Base-by-base conservation (phyloP, 2,888 invertebrate genomes). In the Carpatolechia fugitivella region DNA sequence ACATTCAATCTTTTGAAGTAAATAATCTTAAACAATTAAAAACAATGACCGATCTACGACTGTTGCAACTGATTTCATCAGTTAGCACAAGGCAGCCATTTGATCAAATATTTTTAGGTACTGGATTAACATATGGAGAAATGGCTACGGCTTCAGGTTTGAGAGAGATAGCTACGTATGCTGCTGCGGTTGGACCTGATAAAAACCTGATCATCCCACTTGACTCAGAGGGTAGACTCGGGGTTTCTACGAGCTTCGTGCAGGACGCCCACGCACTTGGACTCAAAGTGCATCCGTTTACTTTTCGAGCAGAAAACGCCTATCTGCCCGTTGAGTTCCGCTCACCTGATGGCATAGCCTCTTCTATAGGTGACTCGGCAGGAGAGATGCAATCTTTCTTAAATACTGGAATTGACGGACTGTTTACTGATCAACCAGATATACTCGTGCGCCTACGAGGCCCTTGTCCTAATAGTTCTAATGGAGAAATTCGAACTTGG, bases 1-100 rank as follows among this genome's bases (percentile, higher is more conserved):
- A 82, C 49, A 89, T 90, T 38, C 89, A 90, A 64, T 90, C 89
- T 0, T 87, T 90, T 54, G 88, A 90, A 77, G 68, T 88, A 0
- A 78, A 64, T 49, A 88, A 87, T 63, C 71, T 90, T 46, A 85
- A 84, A 61, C 71, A 78, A 58, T 64, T 90, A 0, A 85, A 80
- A 63, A 67, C 69, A 20, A 72, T 87, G 0, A 88, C 89, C 1
- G 64, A 72, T 36, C 62, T 90, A 7, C 70, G 80, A 18, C 65
- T 90, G 5, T 58, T 89, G 35, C 89, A 90, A 62, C 61, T 90
- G 11, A 72, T 58, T 0, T 11, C 36, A 8, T 78, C 78, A 14
- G 60, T 65, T 29, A 69, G 67, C 36, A 57, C 68, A 0, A 44
- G 55, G 4, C 74, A 76, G 54, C 88, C 89, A 11, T 78, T 66